These are phyloP conservation scores for Alces alces DNA, from an alignment of 2,113 vertebrate genomes.

Conservation along the genomic window DNA sequence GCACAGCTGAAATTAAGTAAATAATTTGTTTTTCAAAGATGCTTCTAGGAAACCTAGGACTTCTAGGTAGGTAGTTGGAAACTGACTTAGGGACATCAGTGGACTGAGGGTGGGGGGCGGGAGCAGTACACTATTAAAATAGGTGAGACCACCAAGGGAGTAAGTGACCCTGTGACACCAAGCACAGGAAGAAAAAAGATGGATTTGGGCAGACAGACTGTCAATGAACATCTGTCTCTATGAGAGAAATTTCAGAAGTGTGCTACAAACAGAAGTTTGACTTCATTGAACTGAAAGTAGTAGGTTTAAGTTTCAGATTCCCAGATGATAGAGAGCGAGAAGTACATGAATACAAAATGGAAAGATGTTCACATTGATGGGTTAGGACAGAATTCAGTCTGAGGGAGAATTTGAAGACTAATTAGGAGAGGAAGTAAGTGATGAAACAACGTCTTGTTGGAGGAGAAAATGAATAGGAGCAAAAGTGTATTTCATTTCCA, in stretches of 20 bases:
- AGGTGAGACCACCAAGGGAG: neutral
- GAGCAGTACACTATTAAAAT: neutral
- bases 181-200: neutral
- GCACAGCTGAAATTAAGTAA: neutral
- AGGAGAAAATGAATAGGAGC: neutral
- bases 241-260: neutral
- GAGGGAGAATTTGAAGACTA: neutral
- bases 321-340: neutral
- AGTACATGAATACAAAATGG: neutral
- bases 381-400: neutral
- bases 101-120: rapidly evolving
- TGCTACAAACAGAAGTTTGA: neutral
- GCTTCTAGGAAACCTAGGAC: neutral
- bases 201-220: neutral
- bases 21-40: neutral
- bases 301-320: neutral
- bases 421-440: neutral
- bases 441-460: neutral
- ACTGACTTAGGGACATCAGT: neutral
- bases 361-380: neutral
- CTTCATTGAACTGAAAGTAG: neutral
- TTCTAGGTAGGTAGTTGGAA: neutral
- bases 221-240: neutral
- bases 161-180: neutral
- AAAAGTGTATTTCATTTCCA: neutral